phyloP scores from a whole-genome alignment of 23 tunicate genomes.

The Trididemnum miniatum region DNA sequence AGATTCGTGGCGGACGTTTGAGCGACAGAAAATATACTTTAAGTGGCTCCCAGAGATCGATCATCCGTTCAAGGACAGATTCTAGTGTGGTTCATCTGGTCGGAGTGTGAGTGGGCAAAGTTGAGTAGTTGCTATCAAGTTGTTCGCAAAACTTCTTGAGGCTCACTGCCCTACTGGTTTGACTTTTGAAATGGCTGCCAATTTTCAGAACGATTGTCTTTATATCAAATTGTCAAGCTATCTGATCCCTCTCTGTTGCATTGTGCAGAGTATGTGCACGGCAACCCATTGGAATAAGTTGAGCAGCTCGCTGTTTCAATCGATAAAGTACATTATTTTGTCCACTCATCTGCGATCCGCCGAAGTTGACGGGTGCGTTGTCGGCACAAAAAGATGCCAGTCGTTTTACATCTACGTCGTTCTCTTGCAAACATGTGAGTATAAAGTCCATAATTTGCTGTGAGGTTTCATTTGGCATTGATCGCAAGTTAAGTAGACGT shows the following conservation, averaged over 20 bases:
- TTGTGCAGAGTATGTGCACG: constrained; percentile 41
- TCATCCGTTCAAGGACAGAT: neutral
- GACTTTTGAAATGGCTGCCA: constrained; percentile 42
- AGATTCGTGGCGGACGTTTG: neutral
- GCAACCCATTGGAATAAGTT: constrained; percentile 43
- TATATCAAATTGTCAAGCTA: constrained; percentile 12
- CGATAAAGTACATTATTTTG: constrained; percentile 50
- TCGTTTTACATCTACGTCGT: constrained; percentile 12
- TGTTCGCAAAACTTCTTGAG: constrained; percentile 41
- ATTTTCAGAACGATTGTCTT: constrained; percentile 46
- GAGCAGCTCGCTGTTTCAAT: constrained; percentile 29
- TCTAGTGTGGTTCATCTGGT: neutral
- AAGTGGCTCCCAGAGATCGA: constrained; percentile 10
- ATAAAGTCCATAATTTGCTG: constrained; percentile 35
- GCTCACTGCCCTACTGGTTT: constrained; percentile 39
- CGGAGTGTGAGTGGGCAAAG: neutral
- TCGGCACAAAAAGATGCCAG: constrained; percentile 46
- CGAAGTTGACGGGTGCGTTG: constrained; percentile 58
- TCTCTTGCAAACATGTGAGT: constrained; percentile 35
- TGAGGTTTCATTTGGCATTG: constrained; percentile 56
- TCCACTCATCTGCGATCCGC: constrained; percentile 44
- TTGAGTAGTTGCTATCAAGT: neutral
- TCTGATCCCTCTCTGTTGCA: constrained; percentile 35
- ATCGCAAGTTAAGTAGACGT: constrained; percentile 69
- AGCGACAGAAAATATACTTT: neutral